Base-by-base conservation (phyloP, 2,888 invertebrate species). In the Agriopis aurantiaria region DNA sequence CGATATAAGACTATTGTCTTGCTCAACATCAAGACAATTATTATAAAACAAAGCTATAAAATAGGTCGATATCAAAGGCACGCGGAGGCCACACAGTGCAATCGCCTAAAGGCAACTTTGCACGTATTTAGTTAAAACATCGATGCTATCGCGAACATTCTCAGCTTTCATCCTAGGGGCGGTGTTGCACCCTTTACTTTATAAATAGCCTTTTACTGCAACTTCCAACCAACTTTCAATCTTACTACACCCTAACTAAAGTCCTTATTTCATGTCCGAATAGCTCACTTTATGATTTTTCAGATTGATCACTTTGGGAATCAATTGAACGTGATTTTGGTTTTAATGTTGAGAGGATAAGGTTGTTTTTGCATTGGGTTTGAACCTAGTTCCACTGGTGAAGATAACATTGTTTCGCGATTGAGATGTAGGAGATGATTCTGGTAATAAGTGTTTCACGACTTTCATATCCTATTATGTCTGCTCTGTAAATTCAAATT, bases 321-420 rank as follows among this genome's bases (percentile, higher is more conserved):
- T 64, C 53, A 53, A 48, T 12, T 71, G 65, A 51, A 70, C 51
- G 56, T 58, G 62, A 83, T 77, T 81, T 80, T 80, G 40, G 65
- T n/a, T 75, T 76, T 76, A 63, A 81, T 75, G 43, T 12, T 0
- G 0, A 2, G 3, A 52, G 58, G 5, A 0, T 83, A 83, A 62
- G 72, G 84, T 82, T 76, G 60, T 46, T 78, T 82, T 84, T 85
- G 43, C 68, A 41, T 59, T 79, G 75, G 9, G 10, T 23, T 48
- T 17, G 6, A 46, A 60, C 69, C 55, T 66, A 68, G 72, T 72
- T 72, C 61, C 55, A 64, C 80, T 82, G 82, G 76, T 80, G 75
- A 74, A 80, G 90, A 90, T 90, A 87, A 84, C 85, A 91, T 90
- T 92, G 91, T 91, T 85, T 88, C 82, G 80, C 84, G 87, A 91